Base-by-base conservation (phyloP, 2,797 vertebrate species). In the Clarias fuscus region DNA sequence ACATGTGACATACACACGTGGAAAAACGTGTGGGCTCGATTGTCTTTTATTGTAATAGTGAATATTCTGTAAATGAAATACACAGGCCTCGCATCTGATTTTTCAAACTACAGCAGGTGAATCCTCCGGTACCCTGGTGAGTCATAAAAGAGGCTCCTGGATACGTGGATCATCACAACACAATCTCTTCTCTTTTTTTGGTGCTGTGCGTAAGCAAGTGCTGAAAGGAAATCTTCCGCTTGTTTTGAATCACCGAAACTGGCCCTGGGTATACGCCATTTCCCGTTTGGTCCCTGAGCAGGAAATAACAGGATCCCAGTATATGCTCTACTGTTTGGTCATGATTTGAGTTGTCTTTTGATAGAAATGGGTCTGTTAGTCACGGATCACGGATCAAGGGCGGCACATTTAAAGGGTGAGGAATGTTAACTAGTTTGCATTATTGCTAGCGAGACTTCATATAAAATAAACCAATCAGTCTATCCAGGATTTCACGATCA, bases 301-400 rank as follows among this genome's bases (percentile, higher is more conserved):
- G 91, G 89, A 92, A 91, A 92, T 90, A 90, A 90, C 85, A 89
- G 71, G 81, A 67, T 73, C 72, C 83, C 71, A 68, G 75, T 82
- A 85, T 86, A 84, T 62, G 79, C 43, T 80, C 64, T 58, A 89
- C 87, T 88, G 86, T 89, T 89, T 86, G 81, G 62, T 82, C 73
- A 33, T 72, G 85, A 82, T 82, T 86, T 62, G 53, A 58, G 62
- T 82, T 86, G 81, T 27, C 62, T 33, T 84, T 59, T 65, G 79
- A 8, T 10, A 59, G 75, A 20, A 59, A 77, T n/a, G 10, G 2
- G 53, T 14, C 53, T 56, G 14, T 56, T 20, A 22, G 27, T 20
- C 56, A 77, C 2, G 1, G 27, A 33, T 58, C 14, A 14, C 53
- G 0, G 30, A 33, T 58, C 18, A 33, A 68, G 62, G 58, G 82